phyloP scores from a whole-genome alignment of 2,797 vertebrate species.

The Alauda arvensis region DNA sequence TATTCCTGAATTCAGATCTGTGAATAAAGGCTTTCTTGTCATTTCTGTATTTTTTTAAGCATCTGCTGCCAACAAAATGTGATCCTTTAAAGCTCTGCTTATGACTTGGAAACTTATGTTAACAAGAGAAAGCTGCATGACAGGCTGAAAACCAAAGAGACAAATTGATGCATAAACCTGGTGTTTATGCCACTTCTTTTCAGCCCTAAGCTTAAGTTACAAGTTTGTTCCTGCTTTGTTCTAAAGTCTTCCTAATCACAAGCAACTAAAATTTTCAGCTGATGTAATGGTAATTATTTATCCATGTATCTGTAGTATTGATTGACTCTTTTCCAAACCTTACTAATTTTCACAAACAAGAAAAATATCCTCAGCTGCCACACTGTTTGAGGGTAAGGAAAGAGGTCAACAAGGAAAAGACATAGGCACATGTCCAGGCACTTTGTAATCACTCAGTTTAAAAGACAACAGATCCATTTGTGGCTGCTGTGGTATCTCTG shows the following conservation, averaged over 20 bases:
- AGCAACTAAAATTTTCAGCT: neutral
- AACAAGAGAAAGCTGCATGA: conserved; percentile 14
- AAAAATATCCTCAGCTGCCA: neutral
- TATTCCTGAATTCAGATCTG: conserved; percentile 2
- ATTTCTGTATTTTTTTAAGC: neutral
- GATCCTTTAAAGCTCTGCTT: conserved; percentile 17
- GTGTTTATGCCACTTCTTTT: neutral
- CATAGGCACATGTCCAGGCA: neutral
- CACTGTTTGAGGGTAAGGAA: neutral
- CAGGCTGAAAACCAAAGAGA: conserved; percentile 30
- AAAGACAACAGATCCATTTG: neutral
- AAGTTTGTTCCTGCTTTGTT: neutral
- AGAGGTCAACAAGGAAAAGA: neutral
- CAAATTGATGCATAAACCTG: conserved; percentile 13
- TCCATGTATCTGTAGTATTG: neutral
- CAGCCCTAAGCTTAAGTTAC: neutral
- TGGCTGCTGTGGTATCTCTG: neutral
- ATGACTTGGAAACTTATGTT: conserved; percentile 3
- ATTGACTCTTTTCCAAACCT: neutral
- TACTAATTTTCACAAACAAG: neutral
- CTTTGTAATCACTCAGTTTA: conserved; percentile 6
- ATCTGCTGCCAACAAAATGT: conserved; percentile 9
- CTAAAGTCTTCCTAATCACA: neutral
- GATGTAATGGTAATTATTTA: neutral
- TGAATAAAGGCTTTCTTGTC: conserved; percentile 1